Conservation (phyloP, 2,113 vertebrate species). For the Philantomba maxwellii region DNA sequence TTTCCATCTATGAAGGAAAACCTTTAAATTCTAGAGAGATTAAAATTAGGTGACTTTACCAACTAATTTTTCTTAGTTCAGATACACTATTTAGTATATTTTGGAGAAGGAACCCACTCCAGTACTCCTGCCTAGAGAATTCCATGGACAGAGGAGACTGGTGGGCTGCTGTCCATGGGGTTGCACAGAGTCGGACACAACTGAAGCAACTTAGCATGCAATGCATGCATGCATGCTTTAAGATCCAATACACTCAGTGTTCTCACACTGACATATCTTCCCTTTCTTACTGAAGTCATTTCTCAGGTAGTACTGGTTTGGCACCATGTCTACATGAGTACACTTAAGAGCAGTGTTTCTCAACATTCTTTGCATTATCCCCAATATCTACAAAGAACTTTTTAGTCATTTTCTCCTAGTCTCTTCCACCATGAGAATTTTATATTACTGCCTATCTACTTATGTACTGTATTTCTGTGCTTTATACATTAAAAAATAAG, state of each 20-base stretch:
- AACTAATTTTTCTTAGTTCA: neutral
- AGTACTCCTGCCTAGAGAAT: neutral
- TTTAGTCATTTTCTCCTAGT: neutral
- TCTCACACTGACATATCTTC: neutral
- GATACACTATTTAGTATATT: neutral
- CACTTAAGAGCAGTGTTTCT: neutral
- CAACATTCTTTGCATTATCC: neutral
- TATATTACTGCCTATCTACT: neutral
- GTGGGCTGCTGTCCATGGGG: neutral
- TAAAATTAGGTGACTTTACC: neutral
- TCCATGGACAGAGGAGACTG: neutral
- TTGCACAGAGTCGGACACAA: accelerated
- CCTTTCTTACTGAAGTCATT: neutral
- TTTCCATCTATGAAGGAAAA: neutral
- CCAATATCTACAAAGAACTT: neutral
- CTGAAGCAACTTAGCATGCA: neutral
- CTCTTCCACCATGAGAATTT: neutral
- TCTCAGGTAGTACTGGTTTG: neutral
- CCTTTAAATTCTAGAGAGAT: neutral
- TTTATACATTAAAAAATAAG: neutral
- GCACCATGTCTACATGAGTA: too few species aligned
- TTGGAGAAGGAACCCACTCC: neutral
- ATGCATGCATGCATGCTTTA: neutral
- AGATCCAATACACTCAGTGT: neutral
- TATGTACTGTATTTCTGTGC: neutral